Conservation (phyloP, 1,140 invertebrate genomes). For the Trachymyrmex cornetzi region DNA sequence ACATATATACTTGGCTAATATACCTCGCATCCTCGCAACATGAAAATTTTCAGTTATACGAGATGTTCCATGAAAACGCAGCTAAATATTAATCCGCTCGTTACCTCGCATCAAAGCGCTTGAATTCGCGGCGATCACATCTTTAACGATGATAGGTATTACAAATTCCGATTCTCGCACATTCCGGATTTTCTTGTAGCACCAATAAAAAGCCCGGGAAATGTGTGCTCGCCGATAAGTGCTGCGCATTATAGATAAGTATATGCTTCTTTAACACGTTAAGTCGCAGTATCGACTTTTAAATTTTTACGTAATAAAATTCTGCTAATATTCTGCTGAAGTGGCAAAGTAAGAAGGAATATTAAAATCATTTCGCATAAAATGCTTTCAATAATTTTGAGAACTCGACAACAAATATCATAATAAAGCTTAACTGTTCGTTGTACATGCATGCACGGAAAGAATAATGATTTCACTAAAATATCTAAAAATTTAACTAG, state of each 20-base stretch:
- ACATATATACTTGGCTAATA: background rate
- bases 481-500: no score
- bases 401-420: background rate
- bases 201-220: background rate
- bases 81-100: constrained; percentile 1
- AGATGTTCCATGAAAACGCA: background rate
- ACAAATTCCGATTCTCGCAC: constrained; percentile 3
- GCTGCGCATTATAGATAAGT: background rate
- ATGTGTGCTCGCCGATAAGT: background rate
- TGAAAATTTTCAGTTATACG: constrained; percentile 3
- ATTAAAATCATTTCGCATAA: background rate
- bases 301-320: constrained; percentile 1
- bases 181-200: background rate
- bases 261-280: background rate
- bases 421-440: background rate
- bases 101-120: background rate
- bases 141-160: constrained; percentile 25
- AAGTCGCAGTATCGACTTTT: background rate
- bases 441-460: no score
- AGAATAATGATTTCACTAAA: no score
- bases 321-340: background rate
- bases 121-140: background rate
- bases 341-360: background rate
- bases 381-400: background rate
- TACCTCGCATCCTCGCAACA: background rate